These are phyloP conservation scores for Rutilus rutilus DNA, from an alignment of 2,113 vertebrate genomes.

Conservation along the genomic window DNA sequence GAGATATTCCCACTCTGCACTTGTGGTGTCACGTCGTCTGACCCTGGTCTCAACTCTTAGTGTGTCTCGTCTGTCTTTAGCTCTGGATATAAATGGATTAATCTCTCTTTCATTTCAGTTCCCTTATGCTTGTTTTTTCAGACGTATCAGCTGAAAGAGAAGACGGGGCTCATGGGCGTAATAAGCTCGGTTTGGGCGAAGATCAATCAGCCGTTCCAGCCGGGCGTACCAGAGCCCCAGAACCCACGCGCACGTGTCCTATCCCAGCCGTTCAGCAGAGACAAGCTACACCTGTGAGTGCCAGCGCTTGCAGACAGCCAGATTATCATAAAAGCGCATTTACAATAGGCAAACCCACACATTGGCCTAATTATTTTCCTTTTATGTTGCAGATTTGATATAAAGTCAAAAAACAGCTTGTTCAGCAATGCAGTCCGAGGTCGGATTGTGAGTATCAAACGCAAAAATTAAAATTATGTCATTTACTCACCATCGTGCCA, in stretches of 20 bases:
- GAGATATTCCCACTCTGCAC: neutral
- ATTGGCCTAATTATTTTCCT: neutral
- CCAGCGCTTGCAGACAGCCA: neutral
- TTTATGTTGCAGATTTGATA: slow-evolving; percentile 83
- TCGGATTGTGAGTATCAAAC: slow-evolving; percentile 85
- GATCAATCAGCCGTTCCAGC: slow-evolving; percentile 85
- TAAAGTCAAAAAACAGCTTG: slow-evolving; percentile 88
- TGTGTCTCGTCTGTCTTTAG: neutral
- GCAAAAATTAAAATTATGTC: neutral
- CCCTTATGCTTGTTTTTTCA: slow-evolving; percentile 61
- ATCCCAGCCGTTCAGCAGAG: slow-evolving; percentile 91
- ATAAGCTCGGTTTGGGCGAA: slow-evolving; percentile 79
- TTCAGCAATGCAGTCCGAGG: slow-evolving; percentile 94
- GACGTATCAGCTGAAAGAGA: slow-evolving; percentile 88
- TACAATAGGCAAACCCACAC: neutral
- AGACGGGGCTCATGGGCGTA: slow-evolving; percentile 78
- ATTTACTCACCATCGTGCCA: too few species aligned
- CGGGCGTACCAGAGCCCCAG: slow-evolving; percentile 81
- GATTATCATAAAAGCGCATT: neutral
- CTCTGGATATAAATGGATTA: neutral
- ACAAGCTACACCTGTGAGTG: slow-evolving; percentile 95
- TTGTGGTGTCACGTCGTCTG: neutral
- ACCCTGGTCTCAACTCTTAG: slow-evolving; percentile 9
- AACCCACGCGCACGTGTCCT: slow-evolving; percentile 80
- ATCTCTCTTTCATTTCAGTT: slow-evolving; percentile 18